These are phyloP conservation scores for Ericerus pela DNA, from an alignment of 1,140 invertebrate genomes.

Conservation along the genomic window DNA sequence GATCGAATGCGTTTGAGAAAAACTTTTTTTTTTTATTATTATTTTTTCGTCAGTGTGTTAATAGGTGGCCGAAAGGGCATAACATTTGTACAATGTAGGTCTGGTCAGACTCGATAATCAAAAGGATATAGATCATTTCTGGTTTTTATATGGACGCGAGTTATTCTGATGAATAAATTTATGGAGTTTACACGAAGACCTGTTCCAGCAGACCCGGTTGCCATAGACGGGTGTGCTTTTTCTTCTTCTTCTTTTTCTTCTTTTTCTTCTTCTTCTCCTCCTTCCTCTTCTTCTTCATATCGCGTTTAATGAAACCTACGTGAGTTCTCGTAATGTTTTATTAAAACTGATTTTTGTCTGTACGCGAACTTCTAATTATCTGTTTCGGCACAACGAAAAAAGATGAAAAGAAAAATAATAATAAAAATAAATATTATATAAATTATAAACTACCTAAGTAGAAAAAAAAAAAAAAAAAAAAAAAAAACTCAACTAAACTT, in stretches of 20 bases:
- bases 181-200: conserved; percentile 5
- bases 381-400: too few species aligned
- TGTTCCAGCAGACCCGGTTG: background rate
- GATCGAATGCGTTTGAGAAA: too few species aligned
- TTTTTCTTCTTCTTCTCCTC: too few species aligned
- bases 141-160: conserved; percentile 1
- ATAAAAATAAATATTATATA: too few species aligned
- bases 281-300: too few species aligned
- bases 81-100: conserved; percentile 10
- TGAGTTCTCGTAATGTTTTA: conserved; percentile 7
- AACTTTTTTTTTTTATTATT: too few species aligned
- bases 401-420: too few species aligned
- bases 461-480: too few species aligned
- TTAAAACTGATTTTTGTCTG: background rate
- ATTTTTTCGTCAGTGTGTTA: too few species aligned
- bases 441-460: too few species aligned
- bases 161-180: conserved; percentile 11
- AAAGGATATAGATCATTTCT: conserved; percentile 7
- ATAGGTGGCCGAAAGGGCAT: conserved; percentile 7
- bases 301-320: conserved; percentile 4
- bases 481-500: too few species aligned
- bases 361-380: conserved; percentile 6
- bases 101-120: conserved; percentile 9
- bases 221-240: background rate
- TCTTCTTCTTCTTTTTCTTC: too few species aligned